Evolutionary conservation across 2,888 invertebrate genomes (phyloP).

Genomic region (Artemia sp.): DNA sequence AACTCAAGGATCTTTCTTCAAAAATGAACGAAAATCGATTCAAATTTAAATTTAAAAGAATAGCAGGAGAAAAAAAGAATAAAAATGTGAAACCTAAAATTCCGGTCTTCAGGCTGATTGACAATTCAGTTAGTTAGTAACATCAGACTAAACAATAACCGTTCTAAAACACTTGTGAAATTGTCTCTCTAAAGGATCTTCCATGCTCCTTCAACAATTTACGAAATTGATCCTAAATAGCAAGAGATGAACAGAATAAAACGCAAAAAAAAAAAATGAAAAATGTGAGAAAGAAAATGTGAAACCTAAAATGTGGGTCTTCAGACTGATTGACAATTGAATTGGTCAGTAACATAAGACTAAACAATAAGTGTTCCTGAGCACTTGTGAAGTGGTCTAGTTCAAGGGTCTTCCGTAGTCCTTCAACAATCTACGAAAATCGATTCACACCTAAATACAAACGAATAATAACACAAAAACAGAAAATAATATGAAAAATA

Average conservation of each 20-base stretch:
- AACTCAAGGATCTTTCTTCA: no score
- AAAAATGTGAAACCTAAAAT: conserved; percentile 60
- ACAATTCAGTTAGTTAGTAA: conserved; percentile 76
- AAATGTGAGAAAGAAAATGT: conserved; percentile 37
- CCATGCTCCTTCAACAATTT: not conserved
- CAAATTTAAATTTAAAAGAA: conserved; percentile 4
- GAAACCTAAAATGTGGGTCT: conserved; percentile 80
- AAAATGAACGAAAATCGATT: no score
- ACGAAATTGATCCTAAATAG: not conserved
- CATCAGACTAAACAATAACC: not conserved
- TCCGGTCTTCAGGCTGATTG: conserved; percentile 65
- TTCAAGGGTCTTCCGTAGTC: not conserved
- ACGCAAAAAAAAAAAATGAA: no score
- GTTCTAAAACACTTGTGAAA: not conserved
- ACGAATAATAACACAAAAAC: no score
- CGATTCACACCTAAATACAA: conserved; percentile 18
- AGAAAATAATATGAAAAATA: no score
- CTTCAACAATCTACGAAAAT: conserved; percentile 1
- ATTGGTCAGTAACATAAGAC: conserved; percentile 51
- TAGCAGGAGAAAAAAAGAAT: no score
- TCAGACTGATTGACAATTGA: conserved; percentile 67
- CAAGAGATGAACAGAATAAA: no score
- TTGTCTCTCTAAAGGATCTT: not conserved
- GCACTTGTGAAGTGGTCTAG: not conserved
- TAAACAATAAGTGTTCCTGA: not conserved